Base-by-base conservation (phyloP, 2,888 invertebrate genomes). In the Drosophila setosimentum region DNA sequence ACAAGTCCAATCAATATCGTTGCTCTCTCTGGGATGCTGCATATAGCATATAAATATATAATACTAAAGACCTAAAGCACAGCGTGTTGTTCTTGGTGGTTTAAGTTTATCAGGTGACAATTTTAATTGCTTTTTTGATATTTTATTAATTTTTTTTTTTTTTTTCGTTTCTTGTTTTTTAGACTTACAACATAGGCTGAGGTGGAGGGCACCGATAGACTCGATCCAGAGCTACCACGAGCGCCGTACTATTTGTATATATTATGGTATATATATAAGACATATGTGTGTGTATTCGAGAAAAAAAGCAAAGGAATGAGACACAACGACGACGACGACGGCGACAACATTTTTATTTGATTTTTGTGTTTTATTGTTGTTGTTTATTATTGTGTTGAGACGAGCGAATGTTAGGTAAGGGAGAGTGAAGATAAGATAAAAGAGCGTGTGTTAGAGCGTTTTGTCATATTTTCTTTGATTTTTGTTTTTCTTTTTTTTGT, bases 171-270 rank as follows among this genome's bases (percentile, higher is more conserved):
- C 86, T 78, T 87, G 91, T 92, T 91, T 91, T 91, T 91, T 92
- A 94, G 93, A 95, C 95, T 95, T 95, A 95, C 95, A 93, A 94
- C 95, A 94, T 94, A 94, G 92, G 94, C 95, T 92, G 95, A 96
- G 93, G 96, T 94, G 92, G 96, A 95, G 94, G 96, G 96, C 94
- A 96, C 96, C 94, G 96, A 96, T 94, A 96, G 95, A 94, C 96
- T 96, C 94, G 96, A 96, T 95, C 96, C 96, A 94, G 95, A 95
- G 92, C 95, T 95, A 94, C 95, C 95, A 91, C 95, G 94, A 93
- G 95, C 94, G 93, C 87, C 87, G 70, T 87, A 87, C 87, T 87
- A 82, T 40, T 76, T 58, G 27, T 45, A 50, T 72, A 65, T 65
- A 50, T 24, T 24, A 27, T 67, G 13, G 6, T 45, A 59, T 48